Conservation (phyloP, 2,113 vertebrate genomes). For the Eudorcas thomsonii region DNA sequence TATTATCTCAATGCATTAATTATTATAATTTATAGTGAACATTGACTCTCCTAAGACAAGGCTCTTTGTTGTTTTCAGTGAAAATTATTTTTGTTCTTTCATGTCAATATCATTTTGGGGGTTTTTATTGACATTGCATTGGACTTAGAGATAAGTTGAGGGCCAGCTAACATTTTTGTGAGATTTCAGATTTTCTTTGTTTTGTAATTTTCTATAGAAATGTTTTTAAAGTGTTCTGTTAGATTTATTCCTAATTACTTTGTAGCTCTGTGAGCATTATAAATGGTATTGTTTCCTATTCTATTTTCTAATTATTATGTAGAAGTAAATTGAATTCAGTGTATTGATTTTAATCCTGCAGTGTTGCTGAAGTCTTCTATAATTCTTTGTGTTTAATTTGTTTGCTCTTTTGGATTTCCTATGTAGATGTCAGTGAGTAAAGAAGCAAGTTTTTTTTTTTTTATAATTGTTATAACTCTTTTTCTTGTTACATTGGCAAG, state of each 20-base stretch:
- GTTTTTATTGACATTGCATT: conserved; percentile 3
- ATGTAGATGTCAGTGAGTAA: background rate
- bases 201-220: background rate
- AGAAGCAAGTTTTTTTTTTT: background rate
- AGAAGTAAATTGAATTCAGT: background rate
- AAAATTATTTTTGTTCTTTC: background rate
- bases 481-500: background rate
- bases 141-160: background rate
- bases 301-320: background rate
- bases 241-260: background rate
- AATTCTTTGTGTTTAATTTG: background rate
- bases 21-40: background rate
- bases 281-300: background rate
- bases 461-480: background rate
- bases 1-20: background rate
- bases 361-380: background rate
- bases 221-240: background rate
- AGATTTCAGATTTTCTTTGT: background rate
- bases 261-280: background rate
- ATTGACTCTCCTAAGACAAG: background rate
- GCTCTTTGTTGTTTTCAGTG: background rate
- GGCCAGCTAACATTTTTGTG: background rate
- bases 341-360: background rate
- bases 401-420: conserved; percentile 11
- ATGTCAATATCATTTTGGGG: background rate